A percentile compares a stretch with the other conserved stretches of the same genome.
These are phyloP conservation scores for Rhabditophanes sp. DNA, from an alignment of 2,888 invertebrate genomes.

Conservation along the genomic window DNA sequence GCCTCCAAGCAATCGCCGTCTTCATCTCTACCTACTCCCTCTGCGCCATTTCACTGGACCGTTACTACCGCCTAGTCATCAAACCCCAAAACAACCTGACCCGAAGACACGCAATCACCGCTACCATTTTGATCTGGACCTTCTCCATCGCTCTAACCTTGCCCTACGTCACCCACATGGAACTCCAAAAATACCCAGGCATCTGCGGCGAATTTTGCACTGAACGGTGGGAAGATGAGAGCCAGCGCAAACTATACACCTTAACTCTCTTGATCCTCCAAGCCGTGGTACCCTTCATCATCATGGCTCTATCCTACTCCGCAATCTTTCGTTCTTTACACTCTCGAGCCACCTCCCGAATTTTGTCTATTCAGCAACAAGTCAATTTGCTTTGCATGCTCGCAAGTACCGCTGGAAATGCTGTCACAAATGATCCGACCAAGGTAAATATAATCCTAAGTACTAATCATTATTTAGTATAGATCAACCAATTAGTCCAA, in stretches of 20 bases:
- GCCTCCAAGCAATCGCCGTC: slow-evolving; percentile 79
- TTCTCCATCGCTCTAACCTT: slow-evolving; percentile 53
- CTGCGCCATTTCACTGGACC: slow-evolving; percentile 85
- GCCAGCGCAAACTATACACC: slow-evolving; percentile 62
- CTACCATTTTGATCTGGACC: slow-evolving; percentile 16
- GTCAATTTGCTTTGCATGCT: slow-evolving; percentile 18
- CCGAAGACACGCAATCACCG: slow-evolving; percentile 15
- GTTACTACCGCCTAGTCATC: slow-evolving; percentile 52
- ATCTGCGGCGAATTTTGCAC: slow-evolving; percentile 29
- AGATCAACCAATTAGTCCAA: slow-evolving; percentile 17
- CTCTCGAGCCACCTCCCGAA: slow-evolving; percentile 12
- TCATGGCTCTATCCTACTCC: slow-evolving; percentile 81
- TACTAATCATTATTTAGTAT: not conserved
- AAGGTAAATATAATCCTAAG: not conserved
- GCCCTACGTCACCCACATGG: slow-evolving; percentile 73
- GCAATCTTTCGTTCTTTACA: slow-evolving; percentile 51
- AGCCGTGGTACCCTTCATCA: slow-evolving; percentile 76
- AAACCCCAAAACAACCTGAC: slow-evolving; percentile 8
- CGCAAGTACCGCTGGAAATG: slow-evolving; percentile 17
- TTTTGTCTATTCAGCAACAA: slow-evolving; percentile 20
- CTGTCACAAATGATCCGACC: not conserved
- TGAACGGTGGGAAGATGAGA: slow-evolving; percentile 68
- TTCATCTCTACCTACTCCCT: slow-evolving; percentile 89
- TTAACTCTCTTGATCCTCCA: slow-evolving; percentile 71
- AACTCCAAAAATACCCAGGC: slow-evolving; percentile 17